Base-by-base conservation (phyloP, 2,888 invertebrate genomes). In the Dasysyrphus albostriatus region DNA sequence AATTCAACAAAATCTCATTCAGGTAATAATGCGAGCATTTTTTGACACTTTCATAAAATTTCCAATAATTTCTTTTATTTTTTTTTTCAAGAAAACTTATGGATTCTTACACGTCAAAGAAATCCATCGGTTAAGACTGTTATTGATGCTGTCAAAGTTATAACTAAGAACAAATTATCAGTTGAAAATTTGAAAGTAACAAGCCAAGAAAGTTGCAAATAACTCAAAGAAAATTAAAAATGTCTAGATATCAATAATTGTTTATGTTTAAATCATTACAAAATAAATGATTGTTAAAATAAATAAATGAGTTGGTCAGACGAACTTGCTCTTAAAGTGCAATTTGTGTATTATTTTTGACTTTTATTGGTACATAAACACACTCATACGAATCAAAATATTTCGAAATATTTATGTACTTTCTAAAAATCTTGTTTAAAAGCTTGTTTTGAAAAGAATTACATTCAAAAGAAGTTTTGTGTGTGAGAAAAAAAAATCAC, bases 41-140 rank as follows among this genome's bases (percentile, higher is more conserved):
- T 34, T 59, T 59, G 2, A 16, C 2, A 14, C 24, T 29, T 24
- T 54, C 0, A 42, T 14, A 8, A 34, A 16, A 5, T 49, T 5
- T 12, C 3, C 8, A 0, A 3, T 4, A 6, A 32, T 5, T 44
- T 39, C 6, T 16, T 10, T 14, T n/a, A 5, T 10, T 37, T n/a
- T 51, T 37, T 39, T n/a, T 51, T 24, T n/a, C n/a, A 51, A 85
- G 85, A 78, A 61, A 67, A 42, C 19, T 12, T 85, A 16, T 82
- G 85, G 82, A 74, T 85, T 51, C 47, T 85, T 2, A 58, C 77
- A 12, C 77, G 85, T 24, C 5, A 49, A 1, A 73, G 58, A 32
- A 8, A 16, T 14, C 82, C 82, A 51, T 65, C 82, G 10, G 58
- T 82, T n/a, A 39, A 77, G 3, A 78, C 77, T 4, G 29, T 58